Conservation (phyloP, 1,140 invertebrate species). For the Bombus ignitus region DNA sequence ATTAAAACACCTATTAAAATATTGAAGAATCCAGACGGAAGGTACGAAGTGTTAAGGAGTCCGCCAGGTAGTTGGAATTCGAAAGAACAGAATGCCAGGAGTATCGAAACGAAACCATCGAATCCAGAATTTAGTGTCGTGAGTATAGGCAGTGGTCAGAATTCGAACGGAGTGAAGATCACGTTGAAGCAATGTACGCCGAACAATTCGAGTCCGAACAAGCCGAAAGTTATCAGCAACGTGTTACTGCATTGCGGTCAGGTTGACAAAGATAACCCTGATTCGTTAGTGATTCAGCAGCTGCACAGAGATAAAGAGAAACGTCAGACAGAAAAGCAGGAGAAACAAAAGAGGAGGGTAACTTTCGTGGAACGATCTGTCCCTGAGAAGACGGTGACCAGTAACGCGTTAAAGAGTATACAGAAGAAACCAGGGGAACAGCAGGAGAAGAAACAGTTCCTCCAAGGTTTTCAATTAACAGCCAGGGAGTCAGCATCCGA, state of each 20-base stretch:
- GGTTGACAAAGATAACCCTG: constrained; percentile 54
- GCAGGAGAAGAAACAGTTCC: constrained; percentile 75
- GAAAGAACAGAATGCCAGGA: constrained; percentile 23
- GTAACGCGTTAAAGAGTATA: constrained; percentile 40
- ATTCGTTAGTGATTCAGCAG: constrained; percentile 38
- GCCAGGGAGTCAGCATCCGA: constrained; percentile 52
- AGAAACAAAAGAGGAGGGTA: constrained; percentile 73
- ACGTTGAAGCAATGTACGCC: constrained; percentile 77
- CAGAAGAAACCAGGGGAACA: constrained; percentile 68
- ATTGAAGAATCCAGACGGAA: constrained; percentile 76
- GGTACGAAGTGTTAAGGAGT: constrained; percentile 72
- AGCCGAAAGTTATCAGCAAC: constrained; percentile 76
- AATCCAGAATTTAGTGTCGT: constrained; percentile 77
- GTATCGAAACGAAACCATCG: constrained; percentile 49
- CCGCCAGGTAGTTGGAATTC: not conserved
- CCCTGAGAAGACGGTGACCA: constrained; percentile 27
- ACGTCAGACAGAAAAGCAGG: constrained; percentile 46
- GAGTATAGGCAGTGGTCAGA: constrained; percentile 71
- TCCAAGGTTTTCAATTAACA: constrained; percentile 74
- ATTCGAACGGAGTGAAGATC: constrained; percentile 77
- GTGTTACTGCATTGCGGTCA: constrained; percentile 67
- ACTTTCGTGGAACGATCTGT: constrained; percentile 66
- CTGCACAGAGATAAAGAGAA: constrained; percentile 49
- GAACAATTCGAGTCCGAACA: constrained; percentile 38
- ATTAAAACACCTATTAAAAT: constrained; percentile 79